Evolutionary conservation across 2,888 invertebrate species (phyloP), one percentile per base, ranked within the genome.

Genomic region (Harpalus rubripes): DNA sequence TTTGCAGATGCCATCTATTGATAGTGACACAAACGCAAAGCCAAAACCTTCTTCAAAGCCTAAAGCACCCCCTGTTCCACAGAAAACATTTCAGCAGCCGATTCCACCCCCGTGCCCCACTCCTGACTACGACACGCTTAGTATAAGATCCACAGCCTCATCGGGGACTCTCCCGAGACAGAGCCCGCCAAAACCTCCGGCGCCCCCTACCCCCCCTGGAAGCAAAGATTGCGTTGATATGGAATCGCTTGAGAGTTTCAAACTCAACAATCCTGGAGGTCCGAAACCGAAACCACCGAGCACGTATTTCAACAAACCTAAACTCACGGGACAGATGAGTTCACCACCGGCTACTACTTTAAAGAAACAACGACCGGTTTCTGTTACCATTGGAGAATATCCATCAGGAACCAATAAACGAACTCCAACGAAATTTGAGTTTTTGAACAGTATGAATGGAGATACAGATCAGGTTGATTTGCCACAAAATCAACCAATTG

Each of bases 161-260:
- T 88, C 88, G 12, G 41, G 32, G 12, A 84, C 84, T 10, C 86
- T 87, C 26, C 87, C 87, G 61, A 88, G 86, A 87, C 88, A 81
- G 86, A 87, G 86, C 52, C 85, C 86, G 26, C 87, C 63, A 26
- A 86, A 86, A 68, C 86, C 86, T n/a, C 78, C 87, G n/a, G 85
- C 85, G 44, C 85, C 86, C 1, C 68, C 59, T 16, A 39, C 80
- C 15, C 58, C 32, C n/a, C 63, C 63, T 15, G 56, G 68, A n/a
- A 7, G 68, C 87, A 80, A 87, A 88, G 95, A 95, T 86, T 92
- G 93, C 52, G 96, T 95, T 10, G 96, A 96, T 90, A 93, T 96
- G 92, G 95, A 95, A 88, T 95, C 95, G 22, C 91, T 96, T 87
- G 96, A 96, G 90, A 96, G 96, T 5, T 95, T 94, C 90, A 94